phyloP scores from a whole-genome alignment of 2,888 invertebrate genomes.

The Incurvaria masculella region DNA sequence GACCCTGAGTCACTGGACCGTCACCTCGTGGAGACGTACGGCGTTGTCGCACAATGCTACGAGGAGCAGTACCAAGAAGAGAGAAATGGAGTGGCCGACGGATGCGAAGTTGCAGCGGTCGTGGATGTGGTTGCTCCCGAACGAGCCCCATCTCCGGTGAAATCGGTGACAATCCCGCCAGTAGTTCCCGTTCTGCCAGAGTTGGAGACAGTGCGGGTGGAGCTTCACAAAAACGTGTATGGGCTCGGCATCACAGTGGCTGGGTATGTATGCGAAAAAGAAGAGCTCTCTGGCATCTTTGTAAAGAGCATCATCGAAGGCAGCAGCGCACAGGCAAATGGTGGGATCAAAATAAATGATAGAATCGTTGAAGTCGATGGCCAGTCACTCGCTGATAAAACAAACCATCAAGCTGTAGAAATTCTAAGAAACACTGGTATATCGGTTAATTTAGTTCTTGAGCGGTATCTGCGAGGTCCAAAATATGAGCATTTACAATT shows the following conservation, averaged over 20 bases:
- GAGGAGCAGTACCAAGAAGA: slow-evolving; percentile 36
- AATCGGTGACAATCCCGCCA: slow-evolving; percentile 49
- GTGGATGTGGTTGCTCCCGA: slow-evolving; percentile 31
- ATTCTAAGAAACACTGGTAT: slow-evolving; percentile 91
- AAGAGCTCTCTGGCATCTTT: slow-evolving; percentile 98
- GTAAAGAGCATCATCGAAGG: slow-evolving; percentile 97
- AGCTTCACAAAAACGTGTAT: slow-evolving; percentile 87
- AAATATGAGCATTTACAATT: slow-evolving; percentile 90
- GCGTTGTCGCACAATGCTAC: slow-evolving; percentile 39
- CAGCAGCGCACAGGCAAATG: slow-evolving; percentile 92
- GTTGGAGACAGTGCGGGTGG: slow-evolving; percentile 86
- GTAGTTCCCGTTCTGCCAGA: slow-evolving; percentile 72
- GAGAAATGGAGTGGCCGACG: slow-evolving; percentile 30
- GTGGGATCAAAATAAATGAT: slow-evolving; percentile 92
- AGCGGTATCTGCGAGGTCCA: slow-evolving; percentile 89
- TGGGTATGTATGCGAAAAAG: slow-evolving; percentile 96
- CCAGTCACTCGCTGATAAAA: slow-evolving; percentile 82
- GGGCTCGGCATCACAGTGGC: slow-evolving; percentile 95
- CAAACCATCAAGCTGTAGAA: slow-evolving; percentile 96
- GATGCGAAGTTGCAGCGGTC: slow-evolving; percentile 35
- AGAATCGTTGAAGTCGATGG: slow-evolving; percentile 97
- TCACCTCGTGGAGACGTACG: slow-evolving; percentile 67
- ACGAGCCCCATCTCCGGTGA: slow-evolving; percentile 29
- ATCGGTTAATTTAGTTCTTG: slow-evolving; percentile 83
- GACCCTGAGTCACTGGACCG: slow-evolving; percentile 89